These are phyloP conservation scores for Patella vulgata DNA, from an alignment of 1,140 invertebrate species.

Conservation along the genomic window DNA sequence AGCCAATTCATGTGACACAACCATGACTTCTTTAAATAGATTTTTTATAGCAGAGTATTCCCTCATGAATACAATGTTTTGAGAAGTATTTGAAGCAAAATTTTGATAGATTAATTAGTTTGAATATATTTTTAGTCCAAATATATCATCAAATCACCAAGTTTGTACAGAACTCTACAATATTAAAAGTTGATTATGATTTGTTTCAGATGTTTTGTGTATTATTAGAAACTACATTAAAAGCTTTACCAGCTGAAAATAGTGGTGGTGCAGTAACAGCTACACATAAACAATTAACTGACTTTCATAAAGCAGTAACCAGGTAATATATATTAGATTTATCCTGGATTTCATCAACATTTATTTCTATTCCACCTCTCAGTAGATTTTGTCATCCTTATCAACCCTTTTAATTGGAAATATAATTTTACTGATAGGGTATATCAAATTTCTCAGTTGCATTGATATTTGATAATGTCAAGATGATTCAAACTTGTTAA, in stretches of 20 bases:
- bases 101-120: no score
- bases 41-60: no score
- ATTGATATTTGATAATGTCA: not conserved
- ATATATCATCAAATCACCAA: no score
- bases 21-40: no score
- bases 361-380: not conserved
- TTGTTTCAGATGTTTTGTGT: slow-evolving; percentile 68
- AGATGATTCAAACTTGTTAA: not conserved
- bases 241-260: slow-evolving; percentile 79
- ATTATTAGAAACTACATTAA: slow-evolving; percentile 81
- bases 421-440: not conserved
- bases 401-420: not conserved
- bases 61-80: no score
- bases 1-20: no score
- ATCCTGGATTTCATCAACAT: not conserved
- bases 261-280: slow-evolving; percentile 79
- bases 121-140: no score
- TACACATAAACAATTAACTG: slow-evolving; percentile 83
- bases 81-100: no score
- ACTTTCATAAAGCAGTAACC: slow-evolving; percentile 82
- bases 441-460: not conserved
- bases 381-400: not conserved
- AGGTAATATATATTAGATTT: slow-evolving; percentile 69
- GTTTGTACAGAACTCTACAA: no score
- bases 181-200: slow-evolving; percentile 39